Percentiles rank a stretch among this genome's conserved stretches.
Conservation (phyloP, 2,888 invertebrate species). For the Nephrotoma guestfalica region DNA sequence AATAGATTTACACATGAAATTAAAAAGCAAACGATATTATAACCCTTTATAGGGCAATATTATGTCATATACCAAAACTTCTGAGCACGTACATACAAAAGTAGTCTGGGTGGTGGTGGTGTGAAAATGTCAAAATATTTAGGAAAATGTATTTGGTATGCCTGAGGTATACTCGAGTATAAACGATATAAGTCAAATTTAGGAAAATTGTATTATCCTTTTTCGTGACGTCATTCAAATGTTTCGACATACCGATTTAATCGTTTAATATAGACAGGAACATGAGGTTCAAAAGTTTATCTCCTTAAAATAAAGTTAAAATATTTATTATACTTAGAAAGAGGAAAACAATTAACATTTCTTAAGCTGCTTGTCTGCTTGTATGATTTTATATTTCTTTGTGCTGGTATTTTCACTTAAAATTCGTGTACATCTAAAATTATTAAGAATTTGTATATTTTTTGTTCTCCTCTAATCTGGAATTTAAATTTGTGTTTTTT, state of each 20-base stretch:
- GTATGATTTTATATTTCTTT: not conserved
- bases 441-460: too few relatives aligned
- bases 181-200: not conserved
- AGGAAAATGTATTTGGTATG: not conserved
- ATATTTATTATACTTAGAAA: not conserved
- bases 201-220: not conserved
- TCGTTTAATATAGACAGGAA: too few relatives aligned
- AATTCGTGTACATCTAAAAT: too few relatives aligned
- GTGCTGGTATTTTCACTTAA: too few relatives aligned
- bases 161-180: not conserved
- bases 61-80: not conserved
- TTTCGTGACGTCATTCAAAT: not conserved
- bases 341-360: not conserved
- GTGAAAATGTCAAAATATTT: not conserved
- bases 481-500: too few relatives aligned
- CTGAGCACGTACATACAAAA: not conserved
- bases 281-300: not conserved
- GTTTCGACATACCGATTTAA: too few relatives aligned
- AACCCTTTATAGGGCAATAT: not conserved
- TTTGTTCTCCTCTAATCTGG: too few relatives aligned
- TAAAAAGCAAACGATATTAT: not conserved
- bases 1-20: not conserved
- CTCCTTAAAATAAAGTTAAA: not conserved
- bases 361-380: not conserved
- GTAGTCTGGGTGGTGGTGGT: not conserved